A percentile compares a stretch with the other conserved stretches of the same genome.
Conservation (phyloP, 2,797 vertebrate species). For the Emydoidea blandingii region DNA sequence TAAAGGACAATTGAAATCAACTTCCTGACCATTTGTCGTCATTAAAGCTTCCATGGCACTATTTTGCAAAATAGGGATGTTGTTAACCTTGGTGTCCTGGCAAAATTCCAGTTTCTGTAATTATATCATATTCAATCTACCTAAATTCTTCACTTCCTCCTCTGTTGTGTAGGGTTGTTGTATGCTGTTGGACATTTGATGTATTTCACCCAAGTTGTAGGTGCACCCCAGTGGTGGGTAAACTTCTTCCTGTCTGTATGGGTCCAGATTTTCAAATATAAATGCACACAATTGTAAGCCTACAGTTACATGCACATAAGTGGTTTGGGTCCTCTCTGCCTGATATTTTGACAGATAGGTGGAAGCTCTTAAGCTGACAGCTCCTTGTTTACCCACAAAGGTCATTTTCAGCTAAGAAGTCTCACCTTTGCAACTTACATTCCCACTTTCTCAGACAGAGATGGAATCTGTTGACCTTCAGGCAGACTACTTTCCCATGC, state of each 20-base stretch:
- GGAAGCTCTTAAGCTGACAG: background rate
- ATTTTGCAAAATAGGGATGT: background rate
- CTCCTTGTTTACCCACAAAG: background rate
- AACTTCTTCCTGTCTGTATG: background rate
- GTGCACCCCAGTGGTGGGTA: background rate
- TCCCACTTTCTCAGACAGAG: background rate
- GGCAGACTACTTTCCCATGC: background rate
- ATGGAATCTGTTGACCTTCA: background rate
- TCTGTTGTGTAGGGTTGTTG: background rate
- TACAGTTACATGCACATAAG: rapidly evolving
- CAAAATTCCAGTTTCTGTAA: conserved; percentile 14
- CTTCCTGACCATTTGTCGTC: conserved; percentile 68
- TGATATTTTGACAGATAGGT: background rate
- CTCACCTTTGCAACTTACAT: background rate
- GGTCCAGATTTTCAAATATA: background rate
- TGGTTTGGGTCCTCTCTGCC: background rate
- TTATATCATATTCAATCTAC: background rate
- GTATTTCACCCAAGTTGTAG: background rate
- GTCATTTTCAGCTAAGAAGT: background rate
- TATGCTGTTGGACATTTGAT: background rate
- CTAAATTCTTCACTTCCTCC: background rate
- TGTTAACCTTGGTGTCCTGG: conserved; percentile 65
- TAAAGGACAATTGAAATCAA: conserved; percentile 67
- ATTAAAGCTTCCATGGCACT: conserved; percentile 54
- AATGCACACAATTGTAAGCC: background rate